Conservation (phyloP, 2,888 invertebrate species). For the Trichogramma dendrolimi region DNA sequence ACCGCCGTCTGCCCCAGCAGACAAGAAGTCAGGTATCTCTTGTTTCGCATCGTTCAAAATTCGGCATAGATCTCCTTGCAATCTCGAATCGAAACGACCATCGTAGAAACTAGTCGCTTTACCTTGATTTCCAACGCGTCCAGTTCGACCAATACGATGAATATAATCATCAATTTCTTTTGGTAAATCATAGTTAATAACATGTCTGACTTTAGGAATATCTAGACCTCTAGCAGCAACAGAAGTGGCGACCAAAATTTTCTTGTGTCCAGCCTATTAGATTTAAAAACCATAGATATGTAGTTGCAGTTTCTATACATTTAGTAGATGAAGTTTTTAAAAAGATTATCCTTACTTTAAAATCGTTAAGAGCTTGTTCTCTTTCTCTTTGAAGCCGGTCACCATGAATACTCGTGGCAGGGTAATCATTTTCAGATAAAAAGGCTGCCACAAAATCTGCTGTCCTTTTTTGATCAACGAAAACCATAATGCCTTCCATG, state of each 20-base stretch:
- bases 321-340: too few species aligned
- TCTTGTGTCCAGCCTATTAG: conserved; percentile 59
- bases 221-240: conserved; percentile 92
- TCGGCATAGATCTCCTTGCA: conserved; percentile 65
- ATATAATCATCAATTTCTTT: conserved; percentile 89
- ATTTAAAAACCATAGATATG: not conserved
- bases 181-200: conserved; percentile 90
- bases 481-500: conserved; percentile 60
- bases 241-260: conserved; percentile 88
- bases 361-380: conserved; percentile 73
- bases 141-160: conserved; percentile 92
- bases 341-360: conserved; percentile 55
- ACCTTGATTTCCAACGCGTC: conserved; percentile 86
- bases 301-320: too few species aligned
- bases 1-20: conserved; percentile 52
- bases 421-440: conserved; percentile 71
- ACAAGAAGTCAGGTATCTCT: conserved; percentile 65
- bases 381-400: conserved; percentile 69
- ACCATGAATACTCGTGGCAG: conserved; percentile 71
- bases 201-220: conserved; percentile 81
- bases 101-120: conserved; percentile 84
- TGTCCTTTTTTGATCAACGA: conserved; percentile 84
- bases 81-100: conserved; percentile 53
- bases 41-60: conserved; percentile 78
- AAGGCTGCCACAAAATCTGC: conserved; percentile 86